Percentiles rank a stretch among this genome's conserved stretches.
Conservation (phyloP, 2,888 invertebrate species). For the Drepanosiphum platanoidis region DNA sequence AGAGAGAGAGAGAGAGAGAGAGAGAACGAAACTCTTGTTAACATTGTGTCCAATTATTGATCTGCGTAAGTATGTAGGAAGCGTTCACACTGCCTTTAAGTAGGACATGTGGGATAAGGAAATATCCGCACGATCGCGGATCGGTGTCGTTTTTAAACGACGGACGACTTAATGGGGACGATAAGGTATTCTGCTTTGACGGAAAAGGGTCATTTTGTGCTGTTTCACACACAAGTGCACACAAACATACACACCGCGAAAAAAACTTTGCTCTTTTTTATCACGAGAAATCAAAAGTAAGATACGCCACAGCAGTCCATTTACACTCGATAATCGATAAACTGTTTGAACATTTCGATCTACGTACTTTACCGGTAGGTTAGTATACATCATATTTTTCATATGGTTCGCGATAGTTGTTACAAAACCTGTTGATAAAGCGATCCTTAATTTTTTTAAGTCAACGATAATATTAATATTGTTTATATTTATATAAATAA, state of each 20-base stretch:
- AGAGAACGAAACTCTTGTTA: slow-evolving; percentile 57
- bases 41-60: slow-evolving; percentile 62
- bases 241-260: neutral
- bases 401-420: too few species aligned
- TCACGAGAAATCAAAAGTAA: neutral
- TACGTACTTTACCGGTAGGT: too few species aligned
- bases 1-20: neutral
- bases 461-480: too few species aligned
- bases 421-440: too few species aligned
- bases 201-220: slow-evolving; percentile 19
- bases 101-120: slow-evolving; percentile 61
- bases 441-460: too few species aligned
- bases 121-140: slow-evolving; percentile 7
- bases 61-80: slow-evolving; percentile 62
- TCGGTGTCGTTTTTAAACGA: slow-evolving; percentile 29
- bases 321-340: neutral
- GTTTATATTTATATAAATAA: too few species aligned
- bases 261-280: neutral
- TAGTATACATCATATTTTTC: too few species aligned
- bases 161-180: neutral
- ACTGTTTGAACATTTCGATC: neutral
- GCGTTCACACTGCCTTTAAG: slow-evolving; percentile 61
- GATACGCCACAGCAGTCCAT: neutral
- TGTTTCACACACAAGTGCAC: neutral
- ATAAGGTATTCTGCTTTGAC: neutral